These are phyloP conservation scores for Leiothrix lutea DNA, from an alignment of 2,113 vertebrate genomes.

Conservation along the genomic window DNA sequence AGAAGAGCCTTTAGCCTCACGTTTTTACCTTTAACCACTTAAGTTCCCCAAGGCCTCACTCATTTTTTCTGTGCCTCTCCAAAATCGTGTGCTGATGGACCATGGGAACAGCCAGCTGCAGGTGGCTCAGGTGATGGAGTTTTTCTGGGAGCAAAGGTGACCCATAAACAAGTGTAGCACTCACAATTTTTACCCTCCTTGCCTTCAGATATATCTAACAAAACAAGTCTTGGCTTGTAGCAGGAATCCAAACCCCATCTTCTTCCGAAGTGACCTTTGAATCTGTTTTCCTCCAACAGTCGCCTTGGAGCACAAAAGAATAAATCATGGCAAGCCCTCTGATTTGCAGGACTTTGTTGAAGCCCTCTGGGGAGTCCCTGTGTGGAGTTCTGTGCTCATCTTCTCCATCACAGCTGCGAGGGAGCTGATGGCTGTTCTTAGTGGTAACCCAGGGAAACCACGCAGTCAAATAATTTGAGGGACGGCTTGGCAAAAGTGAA, in stretches of 20 bases:
- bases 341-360: neutral
- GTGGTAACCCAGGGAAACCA: slow-evolving; percentile 46
- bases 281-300: neutral
- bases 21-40: neutral
- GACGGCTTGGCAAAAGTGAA: neutral
- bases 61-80: neutral
- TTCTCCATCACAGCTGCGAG: neutral
- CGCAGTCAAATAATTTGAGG: neutral
- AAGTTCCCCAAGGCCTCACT: neutral
- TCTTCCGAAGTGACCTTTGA: neutral
- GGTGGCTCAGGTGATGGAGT: neutral
- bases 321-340: neutral
- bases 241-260: neutral
- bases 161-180: neutral
- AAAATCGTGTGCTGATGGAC: rapidly evolving
- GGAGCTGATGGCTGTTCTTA: neutral
- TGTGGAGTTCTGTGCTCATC: neutral
- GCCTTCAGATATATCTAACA: neutral
- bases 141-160: neutral
- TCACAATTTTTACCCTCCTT: neutral
- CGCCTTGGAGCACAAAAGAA: neutral
- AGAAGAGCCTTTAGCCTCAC: neutral
- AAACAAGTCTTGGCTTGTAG: neutral
- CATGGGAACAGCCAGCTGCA: neutral
- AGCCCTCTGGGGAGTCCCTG: neutral